Percentiles rank a stretch among this genome's conserved stretches.
These are phyloP conservation scores for Drosophila anomalipes DNA, from an alignment of 2,888 invertebrate species.

Conservation along the genomic window DNA sequence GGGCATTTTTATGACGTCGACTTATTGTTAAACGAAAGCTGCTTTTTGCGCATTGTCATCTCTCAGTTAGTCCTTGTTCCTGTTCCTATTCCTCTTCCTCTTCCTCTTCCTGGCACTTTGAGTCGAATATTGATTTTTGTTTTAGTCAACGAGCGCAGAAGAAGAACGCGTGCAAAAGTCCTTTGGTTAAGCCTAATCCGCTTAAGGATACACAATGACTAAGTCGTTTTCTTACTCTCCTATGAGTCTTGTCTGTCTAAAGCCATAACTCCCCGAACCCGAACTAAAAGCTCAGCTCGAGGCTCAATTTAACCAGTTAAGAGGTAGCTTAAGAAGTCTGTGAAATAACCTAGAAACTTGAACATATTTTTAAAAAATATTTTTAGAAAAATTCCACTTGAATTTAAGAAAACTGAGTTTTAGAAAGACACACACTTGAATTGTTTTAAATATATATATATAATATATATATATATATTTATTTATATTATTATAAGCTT, in stretches of 20 bases:
- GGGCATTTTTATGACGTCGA: conserved; percentile 24
- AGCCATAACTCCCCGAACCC: background rate
- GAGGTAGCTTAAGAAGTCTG: background rate
- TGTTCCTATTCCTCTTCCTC: background rate
- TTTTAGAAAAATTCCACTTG: background rate
- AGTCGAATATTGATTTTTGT: conserved; percentile 18
- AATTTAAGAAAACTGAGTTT: background rate
- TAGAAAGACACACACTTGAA: background rate
- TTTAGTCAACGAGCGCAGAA: background rate
- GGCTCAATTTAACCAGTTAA: background rate
- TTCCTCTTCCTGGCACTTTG: background rate
- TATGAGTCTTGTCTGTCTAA: background rate
- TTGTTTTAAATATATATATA: background rate
- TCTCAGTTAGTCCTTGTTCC: background rate
- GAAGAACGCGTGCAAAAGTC: background rate
- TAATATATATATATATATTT: background rate
- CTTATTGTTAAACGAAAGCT: conserved; percentile 34
- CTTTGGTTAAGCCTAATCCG: conserved; percentile 28
- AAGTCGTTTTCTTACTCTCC: background rate
- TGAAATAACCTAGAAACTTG: too few species aligned
- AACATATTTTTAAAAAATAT: too few species aligned
- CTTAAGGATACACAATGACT: conserved; percentile 19
- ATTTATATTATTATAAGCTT: background rate
- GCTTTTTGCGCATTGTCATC: conserved; percentile 24
- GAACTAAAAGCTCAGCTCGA: background rate